Evolutionary conservation across 2,888 invertebrate species (phyloP), one percentile per base, ranked within the genome.

Genomic region (Dione vanillae): DNA sequence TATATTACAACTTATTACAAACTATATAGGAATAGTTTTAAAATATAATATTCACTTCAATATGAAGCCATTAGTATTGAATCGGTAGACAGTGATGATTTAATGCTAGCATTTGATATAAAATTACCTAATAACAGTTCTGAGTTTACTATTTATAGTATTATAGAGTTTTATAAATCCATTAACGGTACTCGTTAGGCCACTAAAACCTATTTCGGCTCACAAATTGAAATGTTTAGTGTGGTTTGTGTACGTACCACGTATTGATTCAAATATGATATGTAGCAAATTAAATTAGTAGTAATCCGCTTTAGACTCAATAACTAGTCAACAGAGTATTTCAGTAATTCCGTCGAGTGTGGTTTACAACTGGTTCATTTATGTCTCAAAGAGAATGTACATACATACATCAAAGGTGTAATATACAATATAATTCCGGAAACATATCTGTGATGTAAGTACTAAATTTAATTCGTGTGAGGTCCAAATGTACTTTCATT

Each of bases 181-280:
- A 37, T 37, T 49, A 37, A 2, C 35, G 47, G 37, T 49, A 45
- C 27, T 62, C 35, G 45, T 47, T 47, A 35, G 11, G 41, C 41
- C 67, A 58, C 58, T 71, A 61, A 64, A 71, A 71, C 65, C 68
- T 59, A 71, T 71, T 71, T 59, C 47, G 65, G 52, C 65, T 71
- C 40, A 65, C 61, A 69, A 71, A 71, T 71, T 71, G 68, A 71
- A 68, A 71, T 68, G 71, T 68, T 68, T 71, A 69, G 64, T 71
- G 71, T 41, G 71, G 71, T 68, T 68, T 59, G 56, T 37, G 68
- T 64, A 65, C 61, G 56, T 52, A 41, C 69, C 59, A 47, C 51
- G 65, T 65, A 71, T 65, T 43, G 69, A 71, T 64, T 71, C 64
- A 68, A 65, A 59, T 69, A 65, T 19, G 69, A 65, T 59, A 56